Evolutionary conservation across 2,888 invertebrate species (phyloP).

Genomic region (Phasia obesa): DNA sequence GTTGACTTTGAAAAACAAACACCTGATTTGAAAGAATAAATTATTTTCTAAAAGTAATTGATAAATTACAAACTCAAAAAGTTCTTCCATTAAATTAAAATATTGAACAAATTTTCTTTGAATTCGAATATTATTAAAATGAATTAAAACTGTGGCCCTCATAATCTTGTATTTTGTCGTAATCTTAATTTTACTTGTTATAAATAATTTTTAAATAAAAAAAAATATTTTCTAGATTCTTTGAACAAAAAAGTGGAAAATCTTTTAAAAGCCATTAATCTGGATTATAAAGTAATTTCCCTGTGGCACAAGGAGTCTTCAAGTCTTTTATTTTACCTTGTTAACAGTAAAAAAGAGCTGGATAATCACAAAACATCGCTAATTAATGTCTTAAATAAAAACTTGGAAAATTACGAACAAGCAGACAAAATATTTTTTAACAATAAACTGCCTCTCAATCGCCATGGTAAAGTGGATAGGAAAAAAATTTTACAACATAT

Average conservation of each 20-base stretch:
- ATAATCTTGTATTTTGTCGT: too few relatives aligned
- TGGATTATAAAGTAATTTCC: conserved; percentile 32
- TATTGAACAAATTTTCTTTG: too few relatives aligned
- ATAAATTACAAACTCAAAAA: too few relatives aligned
- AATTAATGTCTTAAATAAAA: conserved; percentile 32
- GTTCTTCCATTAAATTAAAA: too few relatives aligned
- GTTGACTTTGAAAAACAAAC: too few relatives aligned
- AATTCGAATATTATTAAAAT: too few relatives aligned
- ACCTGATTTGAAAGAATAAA: too few relatives aligned
- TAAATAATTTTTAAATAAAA: too few relatives aligned
- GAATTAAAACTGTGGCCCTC: too few relatives aligned
- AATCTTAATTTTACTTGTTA: too few relatives aligned
- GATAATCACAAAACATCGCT: background rate
- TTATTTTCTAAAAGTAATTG: too few relatives aligned
- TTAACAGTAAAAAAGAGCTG: background rate
- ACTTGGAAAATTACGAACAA: conserved; percentile 83
- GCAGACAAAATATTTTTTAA: conserved; percentile 87
- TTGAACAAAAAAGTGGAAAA: conserved; percentile 54
- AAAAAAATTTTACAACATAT: conserved; percentile 43
- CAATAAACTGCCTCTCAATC: conserved; percentile 85
- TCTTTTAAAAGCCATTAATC: conserved; percentile 19
- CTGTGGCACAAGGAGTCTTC: conserved; percentile 54
- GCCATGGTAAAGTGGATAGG: conserved; percentile 87
- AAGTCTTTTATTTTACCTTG: conserved; percentile 57
- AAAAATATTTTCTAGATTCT: conserved; percentile 61